Percentiles rank a stretch among this genome's conserved stretches.
Conservation (phyloP, 2,888 invertebrate genomes). For the Pycnomerus fuliginosus region DNA sequence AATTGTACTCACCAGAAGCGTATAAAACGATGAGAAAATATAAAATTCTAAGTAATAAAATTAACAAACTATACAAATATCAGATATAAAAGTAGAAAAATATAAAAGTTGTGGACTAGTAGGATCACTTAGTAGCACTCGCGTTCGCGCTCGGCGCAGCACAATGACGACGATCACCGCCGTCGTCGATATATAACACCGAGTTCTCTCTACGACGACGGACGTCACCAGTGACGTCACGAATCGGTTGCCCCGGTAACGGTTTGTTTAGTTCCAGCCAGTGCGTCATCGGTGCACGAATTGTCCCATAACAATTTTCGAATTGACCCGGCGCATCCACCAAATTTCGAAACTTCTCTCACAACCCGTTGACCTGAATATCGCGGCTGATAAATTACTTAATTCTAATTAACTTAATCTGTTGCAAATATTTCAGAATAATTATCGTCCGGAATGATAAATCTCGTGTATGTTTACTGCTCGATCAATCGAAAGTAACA, state of each 20-base stretch:
- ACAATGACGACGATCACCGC: slow-evolving; percentile 46
- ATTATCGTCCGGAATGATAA: too few species aligned
- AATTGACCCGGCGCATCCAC: too few species aligned
- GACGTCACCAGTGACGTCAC: slow-evolving; percentile 49
- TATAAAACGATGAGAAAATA: slow-evolving; percentile 48
- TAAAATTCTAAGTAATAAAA: slow-evolving; percentile 47
- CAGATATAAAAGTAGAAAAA: slow-evolving; percentile 53
- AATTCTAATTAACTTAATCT: too few species aligned
- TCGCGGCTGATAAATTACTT: too few species aligned
- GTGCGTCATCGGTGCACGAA: slow-evolving; percentile 62
- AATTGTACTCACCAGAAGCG: slow-evolving; percentile 48
- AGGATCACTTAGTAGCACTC: slow-evolving; percentile 45
- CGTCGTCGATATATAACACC: slow-evolving; percentile 51
- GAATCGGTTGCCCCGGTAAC: slow-evolving; percentile 46
- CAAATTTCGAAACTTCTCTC: too few species aligned
- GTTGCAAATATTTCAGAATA: too few species aligned
- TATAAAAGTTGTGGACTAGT: slow-evolving; percentile 53
- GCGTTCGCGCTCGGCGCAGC: slow-evolving; percentile 48
- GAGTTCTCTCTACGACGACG: slow-evolving; percentile 38
- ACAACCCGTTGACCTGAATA: too few species aligned
- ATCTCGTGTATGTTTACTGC: too few species aligned
- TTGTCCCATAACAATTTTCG: too few species aligned
- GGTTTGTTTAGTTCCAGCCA: slow-evolving; percentile 55
- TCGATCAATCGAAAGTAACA: too few species aligned
- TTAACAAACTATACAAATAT: slow-evolving; percentile 52